These are phyloP conservation scores for Melanotaenia pygmaea DNA, from an alignment of 2,797 vertebrate species.

Conservation along the genomic window DNA sequence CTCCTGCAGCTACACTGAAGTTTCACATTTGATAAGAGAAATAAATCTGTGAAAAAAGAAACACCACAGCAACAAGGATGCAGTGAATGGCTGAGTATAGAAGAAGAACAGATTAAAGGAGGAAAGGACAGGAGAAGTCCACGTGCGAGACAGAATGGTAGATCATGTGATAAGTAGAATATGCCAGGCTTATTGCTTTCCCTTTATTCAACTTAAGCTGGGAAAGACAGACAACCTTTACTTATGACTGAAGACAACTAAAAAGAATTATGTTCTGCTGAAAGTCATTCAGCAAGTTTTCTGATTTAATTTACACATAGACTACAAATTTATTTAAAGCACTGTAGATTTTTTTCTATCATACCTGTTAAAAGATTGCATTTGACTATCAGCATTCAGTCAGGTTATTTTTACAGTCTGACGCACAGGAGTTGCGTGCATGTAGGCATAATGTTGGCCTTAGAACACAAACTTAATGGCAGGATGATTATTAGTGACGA, in stretches of 20 bases:
- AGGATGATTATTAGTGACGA: conserved; percentile 23
- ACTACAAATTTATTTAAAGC: neutral
- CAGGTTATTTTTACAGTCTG: conserved; percentile 35
- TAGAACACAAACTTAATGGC: conserved; percentile 24
- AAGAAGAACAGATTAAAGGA: neutral
- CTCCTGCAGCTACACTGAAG: neutral
- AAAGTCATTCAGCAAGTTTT: too few species aligned
- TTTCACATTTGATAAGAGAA: neutral
- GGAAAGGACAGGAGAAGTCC: too few species aligned
- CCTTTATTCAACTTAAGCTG: neutral
- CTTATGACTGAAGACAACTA: too few species aligned
- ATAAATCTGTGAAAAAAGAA: neutral
- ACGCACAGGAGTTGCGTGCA: conserved; percentile 26
- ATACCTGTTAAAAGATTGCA: neutral
- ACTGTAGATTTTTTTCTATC: neutral
- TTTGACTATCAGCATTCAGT: neutral
- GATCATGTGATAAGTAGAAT: neutral
- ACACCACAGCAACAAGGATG: neutral
- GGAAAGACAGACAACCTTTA: too few species aligned
- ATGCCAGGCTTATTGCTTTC: neutral
- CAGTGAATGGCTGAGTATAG: neutral
- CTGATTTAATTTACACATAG: neutral
- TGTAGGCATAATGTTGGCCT: conserved; percentile 12
- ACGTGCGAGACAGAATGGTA: neutral
- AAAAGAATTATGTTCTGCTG: too few species aligned